Conservation (phyloP, 2,888 invertebrate species). For the Gisinianus flammeolus region DNA sequence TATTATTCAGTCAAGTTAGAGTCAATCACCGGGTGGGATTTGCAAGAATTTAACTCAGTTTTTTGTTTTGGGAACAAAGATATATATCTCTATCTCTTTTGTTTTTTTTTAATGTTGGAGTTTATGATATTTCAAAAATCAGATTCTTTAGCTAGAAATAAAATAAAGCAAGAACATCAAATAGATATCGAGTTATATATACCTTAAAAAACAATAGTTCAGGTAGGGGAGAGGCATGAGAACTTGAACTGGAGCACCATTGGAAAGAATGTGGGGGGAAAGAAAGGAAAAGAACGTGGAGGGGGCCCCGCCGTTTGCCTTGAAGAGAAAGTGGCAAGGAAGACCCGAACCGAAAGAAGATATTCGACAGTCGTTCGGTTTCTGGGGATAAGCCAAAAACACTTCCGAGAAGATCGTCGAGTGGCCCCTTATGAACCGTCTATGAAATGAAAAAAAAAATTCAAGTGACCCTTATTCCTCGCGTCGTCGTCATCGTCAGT, state of each 20-base stretch:
- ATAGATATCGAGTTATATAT: neutral
- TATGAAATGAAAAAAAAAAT: neutral
- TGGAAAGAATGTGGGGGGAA: slow-evolving; percentile 20
- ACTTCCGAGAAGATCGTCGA: neutral
- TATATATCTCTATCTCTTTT: neutral
- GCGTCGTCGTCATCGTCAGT: slow-evolving; percentile 2
- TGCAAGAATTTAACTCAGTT: neutral
- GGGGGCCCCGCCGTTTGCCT: slow-evolving; percentile 13
- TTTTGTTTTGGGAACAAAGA: too few relatives aligned
- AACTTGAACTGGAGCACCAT: slow-evolving; percentile 13
- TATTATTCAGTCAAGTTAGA: neutral
- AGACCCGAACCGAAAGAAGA: slow-evolving; percentile 33
- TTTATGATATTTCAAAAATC: neutral
- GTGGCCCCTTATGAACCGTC: slow-evolving; percentile 34
- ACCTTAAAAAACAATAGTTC: neutral
- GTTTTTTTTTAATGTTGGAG: neutral
- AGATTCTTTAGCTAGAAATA: neutral
- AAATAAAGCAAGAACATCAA: neutral
- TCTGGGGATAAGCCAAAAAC: slow-evolving; percentile 29
- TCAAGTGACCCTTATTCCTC: slow-evolving; percentile 25
- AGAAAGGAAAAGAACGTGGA: slow-evolving; percentile 31
- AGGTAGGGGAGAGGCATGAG: slow-evolving; percentile 43
- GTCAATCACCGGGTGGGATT: neutral
- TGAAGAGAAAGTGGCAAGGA: slow-evolving; percentile 34
- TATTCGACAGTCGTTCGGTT: slow-evolving; percentile 27